phyloP scores from a whole-genome alignment of 2,797 vertebrate species.

The Pseudochromis fuscus region DNA sequence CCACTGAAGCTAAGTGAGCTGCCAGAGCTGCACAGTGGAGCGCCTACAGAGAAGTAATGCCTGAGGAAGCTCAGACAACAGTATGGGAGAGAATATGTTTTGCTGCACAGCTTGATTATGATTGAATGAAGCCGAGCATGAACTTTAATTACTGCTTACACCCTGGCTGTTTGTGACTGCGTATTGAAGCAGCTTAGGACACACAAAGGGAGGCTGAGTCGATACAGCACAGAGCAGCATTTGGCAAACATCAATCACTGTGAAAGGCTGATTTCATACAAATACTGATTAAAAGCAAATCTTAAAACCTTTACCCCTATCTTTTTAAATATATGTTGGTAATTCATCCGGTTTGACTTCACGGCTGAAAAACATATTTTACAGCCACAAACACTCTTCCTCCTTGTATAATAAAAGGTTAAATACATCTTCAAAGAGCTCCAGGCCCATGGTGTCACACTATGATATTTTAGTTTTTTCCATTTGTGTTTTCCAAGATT shows the following conservation, averaged over 20 bases:
- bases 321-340: constrained; percentile 40
- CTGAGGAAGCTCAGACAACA: constrained; percentile 77
- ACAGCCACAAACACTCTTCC: constrained; percentile 21
- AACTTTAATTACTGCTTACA: constrained; percentile 88
- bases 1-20: constrained; percentile 74
- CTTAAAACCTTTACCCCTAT: constrained; percentile 47
- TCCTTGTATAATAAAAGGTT: constrained; percentile 51
- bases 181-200: constrained; percentile 78
- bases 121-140: constrained; percentile 87
- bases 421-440: constrained; percentile 58
- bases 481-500: constrained; percentile 59
- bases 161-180: constrained; percentile 80
- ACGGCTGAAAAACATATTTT: constrained; percentile 36
- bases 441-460: constrained; percentile 10
- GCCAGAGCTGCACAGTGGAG: constrained; percentile 71
- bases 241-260: constrained; percentile 76
- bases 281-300: constrained; percentile 60
- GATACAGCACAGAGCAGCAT: constrained; percentile 59
- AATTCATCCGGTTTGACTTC: constrained; percentile 48
- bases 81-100: constrained; percentile 81
- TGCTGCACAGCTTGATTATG: constrained; percentile 85
- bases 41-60: constrained; percentile 72
- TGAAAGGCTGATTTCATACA: constrained; percentile 71
- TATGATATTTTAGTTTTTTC: constrained; percentile 25
- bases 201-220: constrained; percentile 75